phyloP scores from a whole-genome alignment of 1,140 invertebrate genomes.

The Cheumatopsyche charites region DNA sequence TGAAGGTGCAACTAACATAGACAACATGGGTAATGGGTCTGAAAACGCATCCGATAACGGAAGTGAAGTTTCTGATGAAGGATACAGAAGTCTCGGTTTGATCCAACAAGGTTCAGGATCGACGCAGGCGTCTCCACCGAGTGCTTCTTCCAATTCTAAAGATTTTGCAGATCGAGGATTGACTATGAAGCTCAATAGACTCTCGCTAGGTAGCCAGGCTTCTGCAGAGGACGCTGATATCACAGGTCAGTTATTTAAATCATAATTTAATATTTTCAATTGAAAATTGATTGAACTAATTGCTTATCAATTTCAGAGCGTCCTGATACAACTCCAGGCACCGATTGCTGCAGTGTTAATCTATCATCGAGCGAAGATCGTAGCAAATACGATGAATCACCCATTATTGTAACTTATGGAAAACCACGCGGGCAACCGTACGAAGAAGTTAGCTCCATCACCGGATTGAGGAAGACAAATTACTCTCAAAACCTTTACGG shows the following conservation, averaged over 20 bases:
- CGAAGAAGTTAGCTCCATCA: conserved; percentile 70
- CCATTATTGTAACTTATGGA: conserved; percentile 35
- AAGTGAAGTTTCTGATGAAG: conserved; percentile 86
- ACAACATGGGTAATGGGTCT: conserved; percentile 54
- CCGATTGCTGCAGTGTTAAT: conserved; percentile 32
- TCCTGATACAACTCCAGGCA: conserved; percentile 37
- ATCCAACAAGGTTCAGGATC: conserved; percentile 63
- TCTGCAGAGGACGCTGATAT: conserved; percentile 72
- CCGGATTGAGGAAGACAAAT: conserved; percentile 70
- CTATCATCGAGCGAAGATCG: conserved; percentile 41
- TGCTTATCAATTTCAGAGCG: conserved; percentile 39
- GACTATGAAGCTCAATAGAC: conserved; percentile 64
- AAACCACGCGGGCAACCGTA: conserved; percentile 62
- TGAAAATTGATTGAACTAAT: conserved; percentile 1
- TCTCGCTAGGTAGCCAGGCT: conserved; percentile 69
- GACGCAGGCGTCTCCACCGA: conserved; percentile 55
- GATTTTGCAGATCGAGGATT: conserved; percentile 52
- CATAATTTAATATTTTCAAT: not conserved
- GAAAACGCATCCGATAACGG: conserved; percentile 79
- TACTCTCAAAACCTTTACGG: conserved; percentile 65
- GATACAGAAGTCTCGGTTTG: conserved; percentile 79
- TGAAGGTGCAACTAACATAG: conserved; percentile 52
- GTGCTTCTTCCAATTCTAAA: conserved; percentile 44
- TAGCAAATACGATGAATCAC: conserved; percentile 34
- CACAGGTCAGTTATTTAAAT: conserved; percentile 61